Evolutionary conservation across 2,888 invertebrate species (phyloP), one percentile per base, ranked within the genome.

Genomic region (Calephelis perditalis): DNA sequence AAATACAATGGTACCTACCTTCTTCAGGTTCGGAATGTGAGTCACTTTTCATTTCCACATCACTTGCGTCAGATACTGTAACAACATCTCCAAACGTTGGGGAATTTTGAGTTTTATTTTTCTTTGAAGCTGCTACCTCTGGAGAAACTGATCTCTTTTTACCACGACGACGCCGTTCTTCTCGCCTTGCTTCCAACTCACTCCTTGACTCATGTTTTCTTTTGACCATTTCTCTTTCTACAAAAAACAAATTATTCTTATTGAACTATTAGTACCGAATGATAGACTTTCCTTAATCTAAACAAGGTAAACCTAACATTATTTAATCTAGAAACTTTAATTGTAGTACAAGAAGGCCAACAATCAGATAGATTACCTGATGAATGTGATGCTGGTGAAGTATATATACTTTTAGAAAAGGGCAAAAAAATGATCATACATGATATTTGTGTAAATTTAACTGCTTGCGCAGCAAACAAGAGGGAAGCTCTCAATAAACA

Each of bases 161-260:
- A 5, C 87, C 89, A 0, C 88, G 82, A 55, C 93, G 91, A 2
- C 93, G 86, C 49, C 92, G 83, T 66, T 92, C 91, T 71, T 93
- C 89, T 54, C 96, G 92, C 11, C 96, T 91, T 0, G 95, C 94
- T 78, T 95, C 95, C 12, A 96, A 79, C 75, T 96, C 96, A 60
- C 92, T 91, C 35, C 94, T 91, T 0, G 95, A 95, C 59, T 93
- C 93, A 77, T 96, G 94, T 79, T 96, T 96, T 60, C 95, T 92
- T 69, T 95, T 92, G 3, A 94, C 94, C 92, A 94, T 95, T 84
- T 96, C 95, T 43, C 95, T 87, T 73, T 95, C 95, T 88, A 70
- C 15, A 83, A 81, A 64, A 26, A 60, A 61, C 61, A 62, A 63
- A 54, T 58, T 36, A 47, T 43, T 56, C 52, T 55, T 15, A 54